Percentiles rank a stretch among this genome's conserved stretches.
phyloP scores from a whole-genome alignment of 2,797 vertebrate species.

The Carcharodon carcharias region DNA sequence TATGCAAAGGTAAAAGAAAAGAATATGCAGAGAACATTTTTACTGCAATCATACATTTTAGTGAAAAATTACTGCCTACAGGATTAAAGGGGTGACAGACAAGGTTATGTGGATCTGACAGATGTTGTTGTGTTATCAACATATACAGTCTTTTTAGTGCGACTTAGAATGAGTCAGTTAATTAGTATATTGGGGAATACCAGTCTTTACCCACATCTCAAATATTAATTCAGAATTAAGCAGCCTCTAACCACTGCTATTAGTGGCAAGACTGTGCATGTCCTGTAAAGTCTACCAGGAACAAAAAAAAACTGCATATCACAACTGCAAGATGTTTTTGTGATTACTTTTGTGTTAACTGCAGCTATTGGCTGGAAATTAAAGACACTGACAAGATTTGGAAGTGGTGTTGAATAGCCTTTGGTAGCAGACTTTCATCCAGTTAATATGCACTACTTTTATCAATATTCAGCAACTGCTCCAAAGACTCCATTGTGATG shows the following conservation, averaged over 20 bases:
- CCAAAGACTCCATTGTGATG: not conserved
- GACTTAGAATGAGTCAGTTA: not conserved
- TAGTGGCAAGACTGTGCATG: not conserved
- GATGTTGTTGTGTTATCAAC: not conserved
- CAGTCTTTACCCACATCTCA: not conserved
- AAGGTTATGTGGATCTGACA: not conserved
- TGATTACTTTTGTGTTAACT: not conserved
- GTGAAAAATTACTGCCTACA: not conserved
- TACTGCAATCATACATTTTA: not conserved
- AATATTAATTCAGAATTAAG: not conserved
- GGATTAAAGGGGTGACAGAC: not conserved
- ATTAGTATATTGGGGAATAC: not conserved
- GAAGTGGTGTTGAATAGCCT: not conserved
- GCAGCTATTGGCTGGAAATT: not conserved
- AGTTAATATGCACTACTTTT: not conserved
- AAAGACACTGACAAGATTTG: not conserved
- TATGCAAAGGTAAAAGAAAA: not conserved
- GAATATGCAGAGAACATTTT: not conserved
- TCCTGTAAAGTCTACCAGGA: not conserved
- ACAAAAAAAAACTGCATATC: not conserved
- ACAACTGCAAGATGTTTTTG: not conserved
- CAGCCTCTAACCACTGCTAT: not conserved
- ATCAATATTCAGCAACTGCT: not conserved
- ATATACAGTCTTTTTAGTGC: not conserved
- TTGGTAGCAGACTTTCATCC: not conserved